Evolutionary conservation across 2,888 invertebrate species (phyloP).

Genomic region (Metalampra italica): DNA sequence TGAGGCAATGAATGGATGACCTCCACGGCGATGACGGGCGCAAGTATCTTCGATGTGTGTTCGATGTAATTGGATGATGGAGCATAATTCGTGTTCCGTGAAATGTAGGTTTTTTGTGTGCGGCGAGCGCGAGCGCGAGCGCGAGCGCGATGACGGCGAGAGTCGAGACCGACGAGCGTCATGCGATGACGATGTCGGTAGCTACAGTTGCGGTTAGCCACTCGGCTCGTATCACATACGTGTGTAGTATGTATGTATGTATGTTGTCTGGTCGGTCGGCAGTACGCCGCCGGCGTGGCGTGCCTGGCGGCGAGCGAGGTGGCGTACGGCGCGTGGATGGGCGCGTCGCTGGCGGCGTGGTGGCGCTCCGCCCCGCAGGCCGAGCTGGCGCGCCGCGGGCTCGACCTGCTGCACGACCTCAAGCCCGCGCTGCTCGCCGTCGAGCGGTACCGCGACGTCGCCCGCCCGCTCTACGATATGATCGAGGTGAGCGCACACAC

Average conservation of each 20-base stretch:
- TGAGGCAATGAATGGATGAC: no score
- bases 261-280: conserved; percentile 10
- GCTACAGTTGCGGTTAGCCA: no score
- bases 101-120: neutral
- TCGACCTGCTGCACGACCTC: conserved; percentile 67
- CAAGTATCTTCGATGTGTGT: neutral
- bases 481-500: conserved; percentile 44
- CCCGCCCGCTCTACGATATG: conserved; percentile 61
- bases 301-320: conserved; percentile 61
- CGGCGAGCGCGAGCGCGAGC: neutral
- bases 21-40: no score
- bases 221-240: no score
- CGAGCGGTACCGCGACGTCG: conserved; percentile 60
- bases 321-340: conserved; percentile 71
- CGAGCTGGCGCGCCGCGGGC: conserved; percentile 62
- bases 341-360: conserved; percentile 62
- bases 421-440: conserved; percentile 69
- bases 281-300: conserved; percentile 60
- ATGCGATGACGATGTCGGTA: no score
- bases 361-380: conserved; percentile 66
- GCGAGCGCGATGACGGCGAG: no score
- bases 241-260: no score
- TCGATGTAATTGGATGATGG: neutral
- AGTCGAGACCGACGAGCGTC: no score
- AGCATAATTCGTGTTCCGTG: neutral